Base-by-base conservation (phyloP, 2,113 vertebrate species). In the Gopherus evgoodei region DNA sequence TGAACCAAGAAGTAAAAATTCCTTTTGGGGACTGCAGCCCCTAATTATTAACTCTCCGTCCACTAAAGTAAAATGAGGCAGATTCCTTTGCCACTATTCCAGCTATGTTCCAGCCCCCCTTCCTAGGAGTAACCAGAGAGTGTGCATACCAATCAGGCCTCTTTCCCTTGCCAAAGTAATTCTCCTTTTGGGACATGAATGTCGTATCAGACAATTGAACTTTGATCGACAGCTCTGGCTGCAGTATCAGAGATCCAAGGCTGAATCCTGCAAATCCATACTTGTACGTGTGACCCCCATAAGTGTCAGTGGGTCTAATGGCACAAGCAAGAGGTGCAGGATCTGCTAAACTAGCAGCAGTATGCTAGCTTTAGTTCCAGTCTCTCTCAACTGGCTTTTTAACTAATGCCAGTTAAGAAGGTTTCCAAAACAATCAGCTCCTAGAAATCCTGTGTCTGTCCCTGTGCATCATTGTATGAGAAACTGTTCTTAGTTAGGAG, bases 121-220 rank as follows among this genome's bases (percentile, higher is more conserved):
- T 38, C 35, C 35, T n/a, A 19, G 35, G 65, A 69, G 65, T n/a
- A 69, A 69, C n/a, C n/a, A 72, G 65, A 96, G 96, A 96, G 94
- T 93, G 80, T 97, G 96, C 94, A 95, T 92, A 94, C 56, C 52
- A 89, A 47, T 83, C 0, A 8, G 56, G 87, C 11, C 3, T 1
- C 72, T 95, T 78, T 3, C 35, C 78, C 81, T 82, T 89, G 94
- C 96, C 1, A 0, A 95, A 96, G 96, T 95, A 97, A 90, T 90
- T 96, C 94, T 59, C 96, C 94, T 96, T 85, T 90, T 69, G 90
- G 89, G 89, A 95, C 94, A 90, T 97, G 88, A 84, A 91, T 79
- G 62, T 94, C 5, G 0, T 5, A 0, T 96, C 90, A 94, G 91
- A 49, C 84, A 72, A 72, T 72, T 72, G 19, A 72, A 72, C 85